Base-by-base conservation (phyloP, 2,113 vertebrate genomes). In the Sebastes schlegelii region DNA sequence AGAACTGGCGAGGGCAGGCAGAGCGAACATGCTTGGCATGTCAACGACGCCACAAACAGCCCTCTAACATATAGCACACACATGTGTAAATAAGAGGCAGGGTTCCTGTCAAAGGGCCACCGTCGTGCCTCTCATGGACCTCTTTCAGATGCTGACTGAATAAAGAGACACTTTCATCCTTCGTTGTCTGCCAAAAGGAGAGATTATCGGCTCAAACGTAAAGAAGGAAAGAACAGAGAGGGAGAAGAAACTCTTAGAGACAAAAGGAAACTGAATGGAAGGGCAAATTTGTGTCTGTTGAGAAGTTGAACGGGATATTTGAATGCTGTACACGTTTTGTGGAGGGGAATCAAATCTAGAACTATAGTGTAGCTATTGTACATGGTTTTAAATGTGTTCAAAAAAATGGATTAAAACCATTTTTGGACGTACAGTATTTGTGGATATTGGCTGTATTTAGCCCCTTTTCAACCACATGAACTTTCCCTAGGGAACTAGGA, bases 1-100 rank as follows among this genome's bases (percentile, higher is more conserved):
- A 92, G 95, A 95, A 95, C 88, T 66, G 86, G 88, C 79, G 71
- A 42, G 82, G 63, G 65, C 74, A 3, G 84, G 89, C 70, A 42
- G 72, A 10, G 78, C 0, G 45, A 79, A 87, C 92, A 79, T 79
- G 91, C 68, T 74, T 68, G 12, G 93, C 91, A 90, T 94, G 80
- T 90, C 68, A 94, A 93, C 84, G 79, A 67, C 14, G 67, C 75
- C 72, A 78, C 82, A 85, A 69, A 79, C 85, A 19, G 52, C 75
- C 10, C 79, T 23, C 70, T 54, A 54, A 89, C 66, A 26, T 79
- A 66, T 62, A 74, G 74, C 26, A 3, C 48, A 62, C 63, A 78
- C 62, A 67, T 69, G 60, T 83, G 71, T 75, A 71, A 87, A 83
- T 58, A 48, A 79, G 66, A 84, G 74, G 70, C 65, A 60, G 62